Percentiles rank a stretch among this genome's conserved stretches.
Evolutionary conservation across 2,113 vertebrate genomes (phyloP).

Genomic region (Ameiurus melas): DNA sequence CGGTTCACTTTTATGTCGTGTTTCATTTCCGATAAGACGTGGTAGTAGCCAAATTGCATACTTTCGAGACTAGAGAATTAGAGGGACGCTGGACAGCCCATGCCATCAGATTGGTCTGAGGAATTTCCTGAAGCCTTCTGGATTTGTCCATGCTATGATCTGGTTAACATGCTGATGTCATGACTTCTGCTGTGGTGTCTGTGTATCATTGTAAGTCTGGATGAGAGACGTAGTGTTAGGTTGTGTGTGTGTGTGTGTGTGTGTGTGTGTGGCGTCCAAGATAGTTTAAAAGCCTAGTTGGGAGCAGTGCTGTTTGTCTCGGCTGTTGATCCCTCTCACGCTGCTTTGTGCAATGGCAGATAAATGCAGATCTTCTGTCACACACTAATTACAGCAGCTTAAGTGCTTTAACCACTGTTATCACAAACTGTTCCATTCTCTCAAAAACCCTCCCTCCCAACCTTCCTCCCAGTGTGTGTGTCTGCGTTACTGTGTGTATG

Average conservation of each 20-base stretch:
- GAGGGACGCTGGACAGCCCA: not conserved
- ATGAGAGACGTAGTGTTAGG: conserved; percentile 23
- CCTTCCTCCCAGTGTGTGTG: conserved; percentile 37
- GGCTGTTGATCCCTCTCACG: conserved; percentile 62
- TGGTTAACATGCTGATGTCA: not conserved
- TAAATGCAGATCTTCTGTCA: conserved; percentile 76
- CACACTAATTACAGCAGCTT: conserved; percentile 79
- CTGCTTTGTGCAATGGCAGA: conserved; percentile 71
- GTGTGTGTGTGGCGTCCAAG: conserved; percentile 31
- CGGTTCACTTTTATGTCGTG: not conserved
- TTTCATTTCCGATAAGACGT: not conserved
- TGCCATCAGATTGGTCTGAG: too few relatives aligned
- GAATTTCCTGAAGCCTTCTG: not conserved
- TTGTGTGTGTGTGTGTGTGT: not conserved
- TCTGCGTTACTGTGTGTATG: conserved; percentile 49
- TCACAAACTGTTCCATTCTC: conserved; percentile 69
- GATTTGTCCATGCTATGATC: not conserved
- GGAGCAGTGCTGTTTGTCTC: conserved; percentile 54
- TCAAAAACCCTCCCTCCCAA: conserved; percentile 40
- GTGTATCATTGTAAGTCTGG: conserved; percentile 24
- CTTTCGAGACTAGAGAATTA: not conserved
- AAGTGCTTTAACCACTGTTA: conserved; percentile 78
- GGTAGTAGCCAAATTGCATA: not conserved
- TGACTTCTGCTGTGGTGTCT: not conserved
- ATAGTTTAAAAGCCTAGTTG: conserved; percentile 49